These are phyloP conservation scores for Heloderma charlesbogerti DNA, from an alignment of 2,113 vertebrate genomes.

Conservation along the genomic window DNA sequence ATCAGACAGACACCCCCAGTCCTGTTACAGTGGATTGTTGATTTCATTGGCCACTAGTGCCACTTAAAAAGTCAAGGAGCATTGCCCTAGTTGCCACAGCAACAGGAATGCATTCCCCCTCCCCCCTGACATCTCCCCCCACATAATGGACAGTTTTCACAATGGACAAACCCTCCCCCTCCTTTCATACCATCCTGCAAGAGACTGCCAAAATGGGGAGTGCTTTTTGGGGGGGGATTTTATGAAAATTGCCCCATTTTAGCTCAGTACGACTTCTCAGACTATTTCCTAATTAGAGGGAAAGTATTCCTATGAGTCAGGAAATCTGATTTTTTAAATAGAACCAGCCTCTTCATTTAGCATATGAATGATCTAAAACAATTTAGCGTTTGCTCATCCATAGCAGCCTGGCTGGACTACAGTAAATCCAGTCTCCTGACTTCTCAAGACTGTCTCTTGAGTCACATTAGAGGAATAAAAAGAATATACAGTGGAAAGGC, in stretches of 20 bases:
- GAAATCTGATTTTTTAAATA: conserved; percentile 51
- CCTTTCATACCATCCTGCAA: not conserved
- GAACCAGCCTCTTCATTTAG: conserved; percentile 59
- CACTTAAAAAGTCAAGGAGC: not conserved
- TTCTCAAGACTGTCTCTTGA: conserved; percentile 44
- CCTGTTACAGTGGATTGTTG: not conserved
- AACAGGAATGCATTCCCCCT: not conserved
- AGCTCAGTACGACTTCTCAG: conserved; percentile 41
- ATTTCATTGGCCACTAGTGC: not conserved
- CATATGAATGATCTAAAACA: conserved; percentile 53
- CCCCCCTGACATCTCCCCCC: not conserved
- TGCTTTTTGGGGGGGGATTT: not conserved
- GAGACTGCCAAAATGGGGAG: not conserved
- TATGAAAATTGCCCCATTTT: too few relatives aligned
- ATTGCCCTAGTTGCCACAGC: not conserved
- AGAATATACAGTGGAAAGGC: conserved; percentile 15
- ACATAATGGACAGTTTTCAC: not conserved
- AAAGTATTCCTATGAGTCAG: conserved; percentile 49
- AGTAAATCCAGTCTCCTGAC: conserved; percentile 66
- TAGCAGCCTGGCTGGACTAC: conserved; percentile 46
- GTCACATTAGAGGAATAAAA: conserved; percentile 53
- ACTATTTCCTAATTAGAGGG: conserved; percentile 67
- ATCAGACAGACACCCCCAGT: not conserved
- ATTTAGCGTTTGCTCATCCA: conserved; percentile 65
- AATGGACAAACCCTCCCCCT: too few relatives aligned